Evolutionary conservation across 2,888 invertebrate genomes (phyloP), one percentile per base, ranked within the genome.

Genomic region (Oxycera nigricornis): DNA sequence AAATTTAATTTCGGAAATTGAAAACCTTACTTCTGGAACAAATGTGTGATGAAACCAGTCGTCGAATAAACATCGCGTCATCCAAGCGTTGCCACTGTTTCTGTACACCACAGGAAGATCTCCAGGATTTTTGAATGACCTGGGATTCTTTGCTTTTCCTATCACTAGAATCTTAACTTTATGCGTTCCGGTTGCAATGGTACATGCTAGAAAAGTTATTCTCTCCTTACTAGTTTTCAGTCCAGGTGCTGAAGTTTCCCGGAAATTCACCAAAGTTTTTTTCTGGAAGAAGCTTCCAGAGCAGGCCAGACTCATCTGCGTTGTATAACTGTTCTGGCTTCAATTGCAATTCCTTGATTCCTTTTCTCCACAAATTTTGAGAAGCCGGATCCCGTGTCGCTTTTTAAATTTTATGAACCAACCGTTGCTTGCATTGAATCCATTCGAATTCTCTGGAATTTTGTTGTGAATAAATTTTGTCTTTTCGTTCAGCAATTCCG

Each of bases 81-180:
- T 74, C 81, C 82, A 73, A 72, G 72, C 75, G 55, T 72, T 75
- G 35, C 65, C 31, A 62, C 65, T 72, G 35, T 50, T 65, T 55
- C 46, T 59, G 73, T 73, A 70, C 30, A 65, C 59, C 30, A 72
- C 41, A 55, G 70, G 82, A 87, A 86, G 7, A 82, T 76, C 30
- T 52, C 41, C 46, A 30, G 41, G 28, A 22, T 74, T 74, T 59
- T 72, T 75, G 83, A 73, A 73, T 28, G 62, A 17, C 52, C 73
- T 72, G 7, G 65, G 75, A 31, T 72, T 72, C 61, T 61, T 30
- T 31, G 31, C 35, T 31, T 31, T 61, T 61, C 61, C 35, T 30
- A 61, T 61, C 30, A 55, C 55, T 55, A 55, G 55, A 14, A 55
- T 55, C 59, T 59, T 59, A 30, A 59, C 1, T 59, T 30, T 59